These are phyloP conservation scores for Ceyx melanurus DNA, from an alignment of 2,113 vertebrate genomes.

Conservation along the genomic window DNA sequence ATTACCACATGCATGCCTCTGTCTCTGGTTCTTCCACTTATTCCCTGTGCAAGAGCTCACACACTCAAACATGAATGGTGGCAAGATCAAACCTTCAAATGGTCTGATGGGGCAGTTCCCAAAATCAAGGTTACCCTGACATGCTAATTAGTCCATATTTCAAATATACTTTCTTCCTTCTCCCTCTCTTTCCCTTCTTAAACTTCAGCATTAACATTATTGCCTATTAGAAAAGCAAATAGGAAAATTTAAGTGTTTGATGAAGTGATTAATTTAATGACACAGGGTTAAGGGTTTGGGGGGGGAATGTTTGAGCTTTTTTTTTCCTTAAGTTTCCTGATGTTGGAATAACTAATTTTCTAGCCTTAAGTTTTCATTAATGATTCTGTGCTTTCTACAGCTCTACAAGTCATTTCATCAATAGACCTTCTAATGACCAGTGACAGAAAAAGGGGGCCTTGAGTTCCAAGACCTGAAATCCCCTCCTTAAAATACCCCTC, in stretches of 20 bases:
- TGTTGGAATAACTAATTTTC: constrained; percentile 39
- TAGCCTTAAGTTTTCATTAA: not conserved
- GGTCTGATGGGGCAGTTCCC: not conserved
- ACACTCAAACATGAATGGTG: fast-evolving
- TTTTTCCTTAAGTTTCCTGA: not conserved
- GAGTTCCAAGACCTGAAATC: not conserved
- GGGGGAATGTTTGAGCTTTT: not conserved
- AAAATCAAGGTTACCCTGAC: not conserved
- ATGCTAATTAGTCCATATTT: not conserved
- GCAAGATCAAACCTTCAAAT: fast-evolving
- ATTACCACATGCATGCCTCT: not conserved
- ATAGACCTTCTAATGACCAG: not conserved
- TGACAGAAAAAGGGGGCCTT: not conserved
- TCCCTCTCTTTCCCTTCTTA: not conserved
- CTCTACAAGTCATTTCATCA: not conserved
- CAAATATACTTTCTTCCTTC: not conserved
- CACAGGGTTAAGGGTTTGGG: not conserved
- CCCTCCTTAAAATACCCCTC: not conserved
- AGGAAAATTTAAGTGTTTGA: constrained; percentile 43
- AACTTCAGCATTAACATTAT: not conserved
- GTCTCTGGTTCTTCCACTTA: not conserved
- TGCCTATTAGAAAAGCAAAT: constrained; percentile 56
- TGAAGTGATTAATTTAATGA: constrained; percentile 66
- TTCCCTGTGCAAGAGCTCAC: not conserved
- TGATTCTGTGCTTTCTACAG: not conserved